Conservation (phyloP, 2,797 vertebrate species). For the Pantherophis vulpinus region DNA sequence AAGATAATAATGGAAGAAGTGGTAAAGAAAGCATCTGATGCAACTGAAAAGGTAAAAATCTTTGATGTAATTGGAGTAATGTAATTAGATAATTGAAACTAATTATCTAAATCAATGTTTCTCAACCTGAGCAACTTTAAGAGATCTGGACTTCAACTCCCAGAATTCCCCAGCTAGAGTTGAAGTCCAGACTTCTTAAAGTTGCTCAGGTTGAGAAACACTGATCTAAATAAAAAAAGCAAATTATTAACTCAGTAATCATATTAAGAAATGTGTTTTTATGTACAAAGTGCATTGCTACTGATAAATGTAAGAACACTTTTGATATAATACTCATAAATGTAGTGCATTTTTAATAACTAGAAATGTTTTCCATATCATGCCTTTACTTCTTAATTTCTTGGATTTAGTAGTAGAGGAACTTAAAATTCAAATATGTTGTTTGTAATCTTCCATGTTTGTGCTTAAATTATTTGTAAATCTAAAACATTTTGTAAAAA, state of each 20-base stretch:
- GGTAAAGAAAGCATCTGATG: slow-evolving; percentile 76
- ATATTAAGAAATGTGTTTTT: background rate
- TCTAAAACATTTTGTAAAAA: background rate
- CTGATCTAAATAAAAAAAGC: background rate
- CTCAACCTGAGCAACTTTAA: background rate
- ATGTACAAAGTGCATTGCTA: background rate
- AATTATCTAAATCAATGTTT: background rate
- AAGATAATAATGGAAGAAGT: slow-evolving; percentile 80
- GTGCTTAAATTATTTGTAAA: background rate
- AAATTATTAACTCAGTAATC: background rate
- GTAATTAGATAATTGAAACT: background rate
- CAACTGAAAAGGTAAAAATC: slow-evolving; percentile 77
- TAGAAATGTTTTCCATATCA: background rate
- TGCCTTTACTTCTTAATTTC: background rate
- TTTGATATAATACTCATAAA: background rate
- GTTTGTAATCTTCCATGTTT: background rate
- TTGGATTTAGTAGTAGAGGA: background rate
- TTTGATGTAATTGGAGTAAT: background rate
- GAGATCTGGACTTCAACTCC: background rate
- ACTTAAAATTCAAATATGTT: background rate
- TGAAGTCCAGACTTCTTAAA: background rate
- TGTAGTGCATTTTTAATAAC: background rate
- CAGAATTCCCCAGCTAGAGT: background rate
- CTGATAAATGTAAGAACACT: background rate
- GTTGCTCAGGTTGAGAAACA: background rate